Evolutionary conservation across 2,113 vertebrate species (phyloP), one percentile per base, ranked within the genome.

Genomic region (Ancistrus triradiatus): DNA sequence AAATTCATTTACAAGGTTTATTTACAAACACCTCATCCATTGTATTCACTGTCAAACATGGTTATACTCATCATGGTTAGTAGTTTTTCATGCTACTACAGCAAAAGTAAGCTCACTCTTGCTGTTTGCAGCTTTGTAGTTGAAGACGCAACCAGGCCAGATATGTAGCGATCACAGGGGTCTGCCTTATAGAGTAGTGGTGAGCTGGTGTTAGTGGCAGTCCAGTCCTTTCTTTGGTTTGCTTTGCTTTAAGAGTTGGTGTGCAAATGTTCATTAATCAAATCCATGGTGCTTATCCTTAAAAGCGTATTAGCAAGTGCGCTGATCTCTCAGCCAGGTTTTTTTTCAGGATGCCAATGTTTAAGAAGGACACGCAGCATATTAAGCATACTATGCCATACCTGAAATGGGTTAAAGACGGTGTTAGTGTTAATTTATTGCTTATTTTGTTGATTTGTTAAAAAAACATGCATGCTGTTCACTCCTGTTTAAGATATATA

Each of bases 351-450:
- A 86, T 90, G 89, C 95, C 91, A 95, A 91, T 92, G 88, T 91
- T 90, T 90, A 94, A 98, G 90, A 85, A 92, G 90, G 90, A 87
- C 89, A 92, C 93, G 84, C 77, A 90, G 91, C 91, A 90, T 93
- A 96, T 87, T 92, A 89, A 85, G 91, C 88, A 78, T 94, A 93
- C 91, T 97, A 98, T 90, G 94, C 91, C 89, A 88, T 89, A 97
- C 96, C 96, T 98, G 95, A 87, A 98, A 98, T 83, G 92, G 93
- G 91, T 93, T 90, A 97, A 91, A 97, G 86, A 94, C 81, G 82
- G 85, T 87, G 90, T 94, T 89, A 95, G 93, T 92, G 51, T 31
- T 57, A 60, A 19, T 43, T 52, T 52, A 63, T 8, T 10, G 37
- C 37, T 63, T 21, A 7, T 52, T 59, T 31, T 15, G 19, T 61